Base-by-base conservation (phyloP, 35 echinoderm and acorn worm species). In the Eucidaris tribuloides region DNA sequence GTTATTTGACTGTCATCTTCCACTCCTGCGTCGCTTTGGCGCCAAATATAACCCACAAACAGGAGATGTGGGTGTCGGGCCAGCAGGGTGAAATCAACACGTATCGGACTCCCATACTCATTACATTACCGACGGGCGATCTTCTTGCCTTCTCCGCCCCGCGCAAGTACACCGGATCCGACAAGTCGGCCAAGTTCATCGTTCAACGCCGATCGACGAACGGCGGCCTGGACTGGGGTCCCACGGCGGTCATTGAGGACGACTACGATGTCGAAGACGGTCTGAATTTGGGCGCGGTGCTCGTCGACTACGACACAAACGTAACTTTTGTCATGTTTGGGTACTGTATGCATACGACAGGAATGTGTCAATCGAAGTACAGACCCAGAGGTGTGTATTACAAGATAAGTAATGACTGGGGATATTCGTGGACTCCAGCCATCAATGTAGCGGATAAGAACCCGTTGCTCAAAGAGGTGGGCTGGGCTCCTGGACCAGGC, bases 401-500 rank as follows among this genome's bases (percentile, higher is more conserved):
- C 79, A 90, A 91, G 71, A 71, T 68, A 60, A 81, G 62, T 35
- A 34, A 3, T 3, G 94, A 97, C 77, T 97, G 74, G 45, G 94
- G 94, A 0, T 76, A 88, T 42, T 78, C 85, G n/a, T 97, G 94
- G 94, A 74, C 58, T 22, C 33, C 27, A 3, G 82, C 94, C 5
- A 86, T 92, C 5, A 85, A 92, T 46, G 29, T 97, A 2, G 77
- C 42, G 7, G 45, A 59, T 6, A 50, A 59, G 18, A 92, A 88
- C 58, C 63, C 90, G 29, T 50, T 28, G 0, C 34, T 97, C 18
- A 54, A 40, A 7, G 80, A 79, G 0, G 68, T 84, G 30, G 29
- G 43, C 0, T 85, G 86, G 83, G 82, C 85, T 15, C 79, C 89
- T 45, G 94, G 94, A 35, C 94, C 94, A 56, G 94, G 94, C 5